A percentile compares a stretch with the other conserved stretches of the same genome.
Conservation (phyloP, 2,888 invertebrate species). For the Scaptomyza polygonia region DNA sequence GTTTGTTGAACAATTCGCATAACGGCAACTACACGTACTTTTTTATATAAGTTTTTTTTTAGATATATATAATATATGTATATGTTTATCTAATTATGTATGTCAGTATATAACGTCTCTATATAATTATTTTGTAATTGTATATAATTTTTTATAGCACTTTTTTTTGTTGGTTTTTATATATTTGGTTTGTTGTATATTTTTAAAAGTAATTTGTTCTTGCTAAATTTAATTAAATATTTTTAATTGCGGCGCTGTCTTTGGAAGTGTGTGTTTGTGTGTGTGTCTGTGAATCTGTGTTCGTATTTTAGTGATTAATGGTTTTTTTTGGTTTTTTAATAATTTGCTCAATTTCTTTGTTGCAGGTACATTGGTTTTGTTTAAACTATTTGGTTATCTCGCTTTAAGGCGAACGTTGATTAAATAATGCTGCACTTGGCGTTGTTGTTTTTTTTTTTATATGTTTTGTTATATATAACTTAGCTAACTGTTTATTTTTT, state of each 20-base stretch:
- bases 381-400: conserved; percentile 27
- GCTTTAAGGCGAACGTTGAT: conserved; percentile 62
- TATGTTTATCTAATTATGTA: conserved; percentile 31
- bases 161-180: conserved; percentile 29
- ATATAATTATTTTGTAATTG: conserved; percentile 28
- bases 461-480: conserved; percentile 19
- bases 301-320: conserved; percentile 11
- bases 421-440: conserved; percentile 71
- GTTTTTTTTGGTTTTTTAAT: conserved; percentile 29
- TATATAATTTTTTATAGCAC: conserved; percentile 43
- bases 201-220: conserved; percentile 71
- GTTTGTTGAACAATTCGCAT: conserved; percentile 55
- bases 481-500: conserved; percentile 30
- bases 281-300: conserved; percentile 11
- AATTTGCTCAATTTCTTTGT: conserved; percentile 71
- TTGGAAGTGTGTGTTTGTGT: conserved; percentile 12
- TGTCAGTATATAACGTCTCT: conserved; percentile 48
- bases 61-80: conserved; percentile 15
- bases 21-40: conserved; percentile 63
- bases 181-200: conserved; percentile 55
- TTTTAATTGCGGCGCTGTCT: conserved; percentile 19
- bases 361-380: conserved; percentile 73
- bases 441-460: conserved; percentile 29
- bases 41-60: conserved; percentile 40
- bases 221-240: conserved; percentile 48